phyloP scores from a whole-genome alignment of 2,797 vertebrate species.

The Falco cherrug region DNA sequence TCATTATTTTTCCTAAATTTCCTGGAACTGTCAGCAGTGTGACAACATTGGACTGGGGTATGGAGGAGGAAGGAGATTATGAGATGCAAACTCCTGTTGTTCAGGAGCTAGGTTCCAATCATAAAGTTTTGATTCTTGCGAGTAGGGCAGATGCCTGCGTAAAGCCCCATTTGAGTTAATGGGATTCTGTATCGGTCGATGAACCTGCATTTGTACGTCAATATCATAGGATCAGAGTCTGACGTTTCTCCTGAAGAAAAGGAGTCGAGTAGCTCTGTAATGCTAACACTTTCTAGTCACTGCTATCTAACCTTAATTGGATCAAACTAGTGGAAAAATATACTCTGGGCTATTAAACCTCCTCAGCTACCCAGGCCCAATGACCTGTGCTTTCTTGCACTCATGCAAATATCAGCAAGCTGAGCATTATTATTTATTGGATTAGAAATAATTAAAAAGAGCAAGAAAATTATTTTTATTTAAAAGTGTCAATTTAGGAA shows the following conservation, averaged over 20 bases:
- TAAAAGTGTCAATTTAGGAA: constrained; percentile 25
- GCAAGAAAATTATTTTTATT: constrained; percentile 23
- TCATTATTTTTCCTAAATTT: not conserved
- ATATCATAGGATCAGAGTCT: not conserved
- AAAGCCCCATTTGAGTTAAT: constrained; percentile 9
- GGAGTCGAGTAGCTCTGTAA: not conserved
- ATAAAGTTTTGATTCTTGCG: not conserved
- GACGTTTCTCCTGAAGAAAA: not conserved
- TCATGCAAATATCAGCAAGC: not conserved
- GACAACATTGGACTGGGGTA: not conserved
- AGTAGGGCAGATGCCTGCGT: not conserved
- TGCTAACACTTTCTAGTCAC: not conserved
- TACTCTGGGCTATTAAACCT: not conserved
- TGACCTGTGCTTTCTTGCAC: not conserved
- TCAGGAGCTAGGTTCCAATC: not conserved
- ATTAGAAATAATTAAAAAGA: constrained; percentile 24
- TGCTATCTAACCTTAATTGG: not conserved
- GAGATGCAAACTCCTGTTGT: not conserved
- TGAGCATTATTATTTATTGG: not conserved
- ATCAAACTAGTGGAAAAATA: not conserved
- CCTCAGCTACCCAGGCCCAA: not conserved
- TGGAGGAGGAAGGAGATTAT: not conserved
- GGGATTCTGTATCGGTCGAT: not conserved
- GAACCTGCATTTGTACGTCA: constrained; percentile 7
- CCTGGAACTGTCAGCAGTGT: not conserved